A percentile compares a stretch with the other conserved stretches of the same genome.
Evolutionary conservation across 2,797 vertebrate species (phyloP).

Genomic region (Anabacerthia variegaticeps): DNA sequence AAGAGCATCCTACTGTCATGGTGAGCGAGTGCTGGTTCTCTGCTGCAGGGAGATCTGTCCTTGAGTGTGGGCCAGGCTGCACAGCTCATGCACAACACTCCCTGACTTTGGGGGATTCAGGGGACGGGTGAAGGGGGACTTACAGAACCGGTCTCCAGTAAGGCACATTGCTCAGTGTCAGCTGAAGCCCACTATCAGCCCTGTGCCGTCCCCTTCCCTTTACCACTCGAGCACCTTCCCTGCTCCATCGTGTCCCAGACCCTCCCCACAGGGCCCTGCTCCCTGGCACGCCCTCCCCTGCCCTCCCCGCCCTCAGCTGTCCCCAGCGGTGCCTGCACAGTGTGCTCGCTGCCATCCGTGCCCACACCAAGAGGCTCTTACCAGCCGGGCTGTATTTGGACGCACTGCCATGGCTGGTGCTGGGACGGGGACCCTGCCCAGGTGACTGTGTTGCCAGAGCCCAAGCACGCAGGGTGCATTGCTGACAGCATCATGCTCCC

Average conservation of each 20-base stretch:
- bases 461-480: not conserved
- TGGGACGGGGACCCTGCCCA: not conserved
- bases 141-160: conserved; percentile 39
- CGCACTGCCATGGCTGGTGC: not conserved
- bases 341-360: not conserved
- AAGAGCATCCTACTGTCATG: not conserved
- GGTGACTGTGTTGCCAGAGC: not conserved
- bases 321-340: not conserved
- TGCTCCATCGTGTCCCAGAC: not conserved
- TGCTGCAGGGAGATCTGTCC: not conserved
- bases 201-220: not conserved
- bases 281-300: not conserved
- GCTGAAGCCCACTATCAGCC: conserved; percentile 42
- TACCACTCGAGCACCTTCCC: not conserved
- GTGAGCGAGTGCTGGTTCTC: not conserved
- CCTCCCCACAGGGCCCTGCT: not conserved
- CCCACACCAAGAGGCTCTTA: not conserved
- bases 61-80: not conserved
- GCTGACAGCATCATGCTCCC: not conserved
- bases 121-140: not conserved
- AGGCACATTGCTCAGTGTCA: conserved; percentile 1
- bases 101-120: not conserved
- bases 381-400: not conserved
- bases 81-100: not conserved
- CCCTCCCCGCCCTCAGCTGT: not conserved